Conservation (phyloP, 2,888 invertebrate genomes). For the Folsomia candida region DNA sequence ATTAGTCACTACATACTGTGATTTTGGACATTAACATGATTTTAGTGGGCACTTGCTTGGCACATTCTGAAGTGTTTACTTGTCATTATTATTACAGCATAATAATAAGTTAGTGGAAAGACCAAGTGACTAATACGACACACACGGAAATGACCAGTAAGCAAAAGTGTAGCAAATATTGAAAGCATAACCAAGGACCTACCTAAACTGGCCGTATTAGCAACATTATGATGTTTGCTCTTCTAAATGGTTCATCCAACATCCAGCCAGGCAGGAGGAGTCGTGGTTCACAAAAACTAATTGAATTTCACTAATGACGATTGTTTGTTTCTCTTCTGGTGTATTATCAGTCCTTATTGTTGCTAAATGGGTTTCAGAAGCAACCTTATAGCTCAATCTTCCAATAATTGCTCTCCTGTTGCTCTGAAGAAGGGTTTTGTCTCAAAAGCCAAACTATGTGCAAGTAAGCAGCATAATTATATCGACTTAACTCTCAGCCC, state of each 20-base stretch:
- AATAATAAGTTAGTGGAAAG: too few relatives aligned
- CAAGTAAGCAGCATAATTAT: neutral
- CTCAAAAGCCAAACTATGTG: neutral
- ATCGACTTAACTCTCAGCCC: neutral
- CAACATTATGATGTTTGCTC: too few relatives aligned
- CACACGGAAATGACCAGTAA: neutral
- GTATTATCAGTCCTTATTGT: neutral
- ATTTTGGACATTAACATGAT: too few relatives aligned
- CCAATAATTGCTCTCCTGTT: neutral
- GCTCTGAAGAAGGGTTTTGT: neutral
- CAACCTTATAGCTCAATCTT: neutral
- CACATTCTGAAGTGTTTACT: too few relatives aligned
- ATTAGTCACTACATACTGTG: too few relatives aligned
- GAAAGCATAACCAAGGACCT: neutral
- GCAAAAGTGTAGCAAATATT: neutral
- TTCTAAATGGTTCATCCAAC: too few relatives aligned
- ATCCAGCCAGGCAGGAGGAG: too few relatives aligned
- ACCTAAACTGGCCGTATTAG: neutral
- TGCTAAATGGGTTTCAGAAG: neutral
- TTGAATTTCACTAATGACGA: neutral
- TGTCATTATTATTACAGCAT: too few relatives aligned
- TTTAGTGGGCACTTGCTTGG: too few relatives aligned
- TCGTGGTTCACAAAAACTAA: neutral
- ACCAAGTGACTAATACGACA: too few relatives aligned
- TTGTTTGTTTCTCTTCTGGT: neutral